Evolutionary conservation across 2,797 vertebrate genomes (phyloP), one percentile per base, ranked within the genome.

Genomic region (Dendrocincla tyrannina): DNA sequence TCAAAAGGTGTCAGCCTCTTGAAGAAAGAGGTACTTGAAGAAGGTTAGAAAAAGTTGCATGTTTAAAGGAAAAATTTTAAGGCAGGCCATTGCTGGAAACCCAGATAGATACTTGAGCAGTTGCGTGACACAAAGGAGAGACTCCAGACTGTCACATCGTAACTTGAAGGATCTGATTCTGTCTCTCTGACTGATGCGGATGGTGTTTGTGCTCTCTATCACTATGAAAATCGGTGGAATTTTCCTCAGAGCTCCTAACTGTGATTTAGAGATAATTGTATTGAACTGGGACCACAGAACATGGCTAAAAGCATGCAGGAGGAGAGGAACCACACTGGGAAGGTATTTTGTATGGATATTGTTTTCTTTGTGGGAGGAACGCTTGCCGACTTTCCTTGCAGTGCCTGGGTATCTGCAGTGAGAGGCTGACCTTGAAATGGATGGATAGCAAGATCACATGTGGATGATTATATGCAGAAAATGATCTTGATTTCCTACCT

Each of bases 11-110:
- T 85, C 53, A 32, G 35, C 52, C 32, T 66, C 69, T 68, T 78
- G 56, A 74, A 91, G 56, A 55, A 91, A 56, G 49, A 80, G 42
- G 16, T 46, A 17, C 64, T 91, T 62, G 87, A 69, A 33, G 62
- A 46, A 44, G 9, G 41, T 55, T 80, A 87, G 67, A 62, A 73
- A 53, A 86, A 53, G 7, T 42, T 37, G 52, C 27, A 49, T 16
- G 23, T 63, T 86, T 69, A 53, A 84, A 85, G 53, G 62, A 76
- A 88, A 80, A 89, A 80, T 27, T 19, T 5, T 10, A 47, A 74
- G 32, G 63, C 77, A 84, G 49, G 62, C 20, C 13, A 27, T 53
- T 78, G 56, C 64, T 2, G 7, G 32, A 73, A 86, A 32, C 27
- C 58, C 52, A 49, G 35, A 37, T 49, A 55, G 39, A 41, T 33